Conservation (phyloP, 2,888 invertebrate species). For the Blastobasis adustella region DNA sequence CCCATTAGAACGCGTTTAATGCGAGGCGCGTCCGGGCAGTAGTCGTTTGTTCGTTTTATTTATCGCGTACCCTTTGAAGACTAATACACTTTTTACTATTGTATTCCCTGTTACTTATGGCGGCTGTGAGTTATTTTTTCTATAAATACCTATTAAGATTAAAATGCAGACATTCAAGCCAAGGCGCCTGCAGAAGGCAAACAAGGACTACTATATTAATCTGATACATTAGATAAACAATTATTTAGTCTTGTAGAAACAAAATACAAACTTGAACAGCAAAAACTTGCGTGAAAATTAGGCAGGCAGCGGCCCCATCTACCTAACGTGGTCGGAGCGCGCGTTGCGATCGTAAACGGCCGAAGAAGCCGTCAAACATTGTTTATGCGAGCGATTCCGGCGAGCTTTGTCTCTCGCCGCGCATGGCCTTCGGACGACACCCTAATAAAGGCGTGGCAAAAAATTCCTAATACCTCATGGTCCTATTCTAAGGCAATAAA, state of each 20-base stretch:
- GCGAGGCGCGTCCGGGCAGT: conserved; percentile 54
- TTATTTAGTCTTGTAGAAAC: no score
- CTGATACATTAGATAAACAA: no score
- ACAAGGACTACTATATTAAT: no score
- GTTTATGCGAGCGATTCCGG: conserved; percentile 67
- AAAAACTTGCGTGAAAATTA: no score
- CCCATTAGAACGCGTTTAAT: conserved; percentile 60
- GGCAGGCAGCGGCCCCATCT: no score
- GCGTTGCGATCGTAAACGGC: conserved; percentile 40
- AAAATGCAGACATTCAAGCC: no score
- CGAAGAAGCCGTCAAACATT: conserved; percentile 66
- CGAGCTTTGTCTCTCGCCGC: conserved; percentile 67
- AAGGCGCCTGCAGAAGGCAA: no score
- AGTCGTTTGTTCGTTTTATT: conserved; percentile 64
- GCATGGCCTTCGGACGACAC: conserved; percentile 65
- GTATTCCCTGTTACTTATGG: no score
- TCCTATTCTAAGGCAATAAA: conserved; percentile 71
- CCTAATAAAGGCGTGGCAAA: conserved; percentile 73
- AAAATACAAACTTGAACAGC: no score
- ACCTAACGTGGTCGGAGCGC: no score
- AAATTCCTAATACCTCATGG: conserved; percentile 65
- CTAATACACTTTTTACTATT: no score
- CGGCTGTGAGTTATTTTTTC: neutral
- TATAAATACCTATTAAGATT: neutral
- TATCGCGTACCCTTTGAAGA: conserved; percentile 36